Base-by-base conservation (phyloP, 2,888 invertebrate species). In the Cinara cedri region DNA sequence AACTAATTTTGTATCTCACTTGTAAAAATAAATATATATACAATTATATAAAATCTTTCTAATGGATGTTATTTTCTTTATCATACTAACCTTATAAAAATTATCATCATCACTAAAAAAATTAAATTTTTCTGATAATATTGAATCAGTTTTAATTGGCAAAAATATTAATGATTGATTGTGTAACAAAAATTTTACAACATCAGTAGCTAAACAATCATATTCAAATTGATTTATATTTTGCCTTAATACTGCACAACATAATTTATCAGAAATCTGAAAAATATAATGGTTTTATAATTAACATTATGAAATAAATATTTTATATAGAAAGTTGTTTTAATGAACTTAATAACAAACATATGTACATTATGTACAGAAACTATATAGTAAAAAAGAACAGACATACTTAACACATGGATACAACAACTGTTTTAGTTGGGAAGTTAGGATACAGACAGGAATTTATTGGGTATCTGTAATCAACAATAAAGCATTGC, bases 171-270 rank as follows among this genome's bases (percentile, higher is more conserved):
- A 34, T 34, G 68, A 60, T 21, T 68, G 78, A 60, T 60, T 51
- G n/a, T 49, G 34, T 3, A 78, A 0, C 21, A 78, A 78, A 68
- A 78, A 78, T 24, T 68, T 78, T 1, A 78, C 78, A 3, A 78
- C 78, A 51, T 78, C 78, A 34, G 78, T 68, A 49, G 78, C 78
- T 34, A 78, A 78, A 68, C 78, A 78, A 51, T 78, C 78, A 60
- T 49, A 78, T 24, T 78, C 78, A 49, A 78, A 78, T 78, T 78
- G 78, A 49, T 70, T 68, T 19, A 21, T 21, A 60, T 78, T 68
- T 78, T 78, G 78, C 49, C 78, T 68, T 13, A 78, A 68, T 42
- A 68, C 68, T 57, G 68, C 68, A 68, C 57, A 68, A 11, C 68
- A 78, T 57, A 78, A 78, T 70, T 70, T 60, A 49, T 78, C 55